A percentile compares a stretch with the other conserved stretches of the same genome.
phyloP scores from a whole-genome alignment of 1,140 invertebrate species.

The Drosophila athabasca region DNA sequence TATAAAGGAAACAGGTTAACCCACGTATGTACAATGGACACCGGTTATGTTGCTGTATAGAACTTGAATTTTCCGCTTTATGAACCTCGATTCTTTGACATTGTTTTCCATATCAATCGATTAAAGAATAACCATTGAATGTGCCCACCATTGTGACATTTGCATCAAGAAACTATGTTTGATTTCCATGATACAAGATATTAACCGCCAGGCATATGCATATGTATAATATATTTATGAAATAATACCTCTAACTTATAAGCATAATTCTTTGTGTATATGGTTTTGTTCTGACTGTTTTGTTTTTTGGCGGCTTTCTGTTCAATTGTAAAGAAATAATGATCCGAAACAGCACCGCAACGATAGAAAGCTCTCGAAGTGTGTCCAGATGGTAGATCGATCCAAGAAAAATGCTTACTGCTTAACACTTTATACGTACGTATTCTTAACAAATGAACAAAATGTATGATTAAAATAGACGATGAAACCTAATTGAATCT shows the following conservation, averaged over 20 bases:
- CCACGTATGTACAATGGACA: conserved; percentile 10
- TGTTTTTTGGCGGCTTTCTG: conserved; percentile 3
- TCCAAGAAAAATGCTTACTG: conserved; percentile 32
- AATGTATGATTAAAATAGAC: conserved; percentile 20
- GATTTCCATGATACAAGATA: conserved; percentile 5
- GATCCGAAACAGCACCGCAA: conserved; percentile 4
- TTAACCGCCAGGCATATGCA: conserved; percentile 19
- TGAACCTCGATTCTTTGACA: conserved; percentile 13
- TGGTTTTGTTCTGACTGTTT: conserved; percentile 20
- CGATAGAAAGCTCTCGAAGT: conserved; percentile 14
- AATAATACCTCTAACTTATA: conserved; percentile 20
- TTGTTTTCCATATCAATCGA: conserved; percentile 37
- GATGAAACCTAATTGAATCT: conserved; percentile 49
- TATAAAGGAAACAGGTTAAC: conserved; percentile 21
- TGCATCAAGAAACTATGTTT: neutral
- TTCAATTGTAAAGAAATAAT: conserved; percentile 32
- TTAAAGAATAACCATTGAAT: conserved; percentile 21
- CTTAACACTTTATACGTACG: conserved; percentile 48
- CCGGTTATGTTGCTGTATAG: conserved; percentile 52
- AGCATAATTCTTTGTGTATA: conserved; percentile 20
- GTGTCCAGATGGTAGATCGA: conserved; percentile 21
- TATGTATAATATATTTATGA: conserved; percentile 51
- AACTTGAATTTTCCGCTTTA: conserved; percentile 27
- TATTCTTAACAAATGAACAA: conserved; percentile 34
- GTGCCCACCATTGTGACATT: conserved; percentile 32